Conservation (phyloP, 2,888 invertebrate genomes). For the Platycnemis pennipes region DNA sequence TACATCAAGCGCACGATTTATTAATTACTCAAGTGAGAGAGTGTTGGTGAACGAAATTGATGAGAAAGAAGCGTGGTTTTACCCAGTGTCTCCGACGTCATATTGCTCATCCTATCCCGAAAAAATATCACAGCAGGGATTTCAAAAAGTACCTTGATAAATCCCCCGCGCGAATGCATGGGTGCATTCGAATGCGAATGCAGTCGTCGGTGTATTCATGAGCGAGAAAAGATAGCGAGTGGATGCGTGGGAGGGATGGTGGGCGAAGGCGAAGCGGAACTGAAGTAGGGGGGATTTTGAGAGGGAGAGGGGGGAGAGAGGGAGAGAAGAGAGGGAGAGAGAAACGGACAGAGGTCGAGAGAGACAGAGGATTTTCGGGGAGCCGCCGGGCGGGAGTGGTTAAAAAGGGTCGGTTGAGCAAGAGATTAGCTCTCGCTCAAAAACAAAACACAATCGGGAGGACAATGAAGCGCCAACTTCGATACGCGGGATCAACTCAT, state of each 20-base stretch:
- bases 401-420: slow-evolving; percentile 36
- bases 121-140: not conserved
- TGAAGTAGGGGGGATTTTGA: not conserved
- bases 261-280: not conserved
- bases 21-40: too few relatives aligned
- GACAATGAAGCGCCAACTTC: slow-evolving; percentile 43
- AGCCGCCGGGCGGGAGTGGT: not conserved
- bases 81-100: too few relatives aligned
- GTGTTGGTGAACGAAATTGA: too few relatives aligned
- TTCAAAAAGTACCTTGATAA: not conserved
- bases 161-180: not conserved
- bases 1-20: too few relatives aligned
- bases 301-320: not conserved
- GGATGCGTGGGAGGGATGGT: not conserved
- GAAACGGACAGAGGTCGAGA: not conserved
- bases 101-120: too few relatives aligned
- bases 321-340: not conserved
- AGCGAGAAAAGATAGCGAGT: not conserved
- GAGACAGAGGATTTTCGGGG: slow-evolving; percentile 41
- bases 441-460: slow-evolving; percentile 48
- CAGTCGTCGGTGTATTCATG: not conserved
- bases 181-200: not conserved
- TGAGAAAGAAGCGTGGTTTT: too few relatives aligned
- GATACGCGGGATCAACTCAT: slow-evolving; percentile 60
- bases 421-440: slow-evolving; percentile 59